Evolutionary conservation across 2,888 invertebrate genomes (phyloP).

Genomic region (Chrysotoxum bicinctum): DNA sequence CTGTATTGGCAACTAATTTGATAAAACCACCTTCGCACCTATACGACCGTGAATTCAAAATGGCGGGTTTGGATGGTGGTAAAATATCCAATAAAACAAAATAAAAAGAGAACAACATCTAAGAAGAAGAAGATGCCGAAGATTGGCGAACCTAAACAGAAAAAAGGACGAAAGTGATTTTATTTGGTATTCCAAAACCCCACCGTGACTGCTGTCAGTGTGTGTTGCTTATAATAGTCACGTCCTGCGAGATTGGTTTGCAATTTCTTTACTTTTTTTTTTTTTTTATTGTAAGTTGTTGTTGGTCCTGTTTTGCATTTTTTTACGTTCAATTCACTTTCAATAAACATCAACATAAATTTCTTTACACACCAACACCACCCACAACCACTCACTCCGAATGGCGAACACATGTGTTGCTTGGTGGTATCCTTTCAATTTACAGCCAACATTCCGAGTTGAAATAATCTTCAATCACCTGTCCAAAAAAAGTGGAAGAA

Average conservation of each 20-base stretch:
- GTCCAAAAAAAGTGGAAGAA: constrained; percentile 37
- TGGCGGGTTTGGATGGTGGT: not conserved
- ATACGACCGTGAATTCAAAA: constrained; percentile 40
- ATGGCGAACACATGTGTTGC: constrained; percentile 32
- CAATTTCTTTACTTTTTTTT: constrained; percentile 48
- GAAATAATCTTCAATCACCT: constrained; percentile 70
- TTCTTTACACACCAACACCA: constrained; percentile 22
- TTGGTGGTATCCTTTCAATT: constrained; percentile 52
- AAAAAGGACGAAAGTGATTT: constrained; percentile 47
- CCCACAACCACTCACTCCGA: not conserved
- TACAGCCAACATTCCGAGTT: constrained; percentile 41
- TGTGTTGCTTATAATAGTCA: constrained; percentile 66
- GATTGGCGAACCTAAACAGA: not conserved
- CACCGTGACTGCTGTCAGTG: constrained; percentile 40
- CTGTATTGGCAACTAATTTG: constrained; percentile 67
- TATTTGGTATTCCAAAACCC: constrained; percentile 6
- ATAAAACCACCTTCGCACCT: constrained; percentile 59
- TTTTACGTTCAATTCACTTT: constrained; percentile 69
- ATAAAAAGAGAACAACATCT: constrained; percentile 19
- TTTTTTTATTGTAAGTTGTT: not conserved
- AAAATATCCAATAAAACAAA: constrained; percentile 55
- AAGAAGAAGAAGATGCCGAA: not conserved
- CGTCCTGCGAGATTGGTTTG: constrained; percentile 69
- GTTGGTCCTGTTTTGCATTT: constrained; percentile 47
- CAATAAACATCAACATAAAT: constrained; percentile 74